These are phyloP conservation scores for Lobophora halterata DNA, from an alignment of 2,888 invertebrate genomes.

Conservation along the genomic window DNA sequence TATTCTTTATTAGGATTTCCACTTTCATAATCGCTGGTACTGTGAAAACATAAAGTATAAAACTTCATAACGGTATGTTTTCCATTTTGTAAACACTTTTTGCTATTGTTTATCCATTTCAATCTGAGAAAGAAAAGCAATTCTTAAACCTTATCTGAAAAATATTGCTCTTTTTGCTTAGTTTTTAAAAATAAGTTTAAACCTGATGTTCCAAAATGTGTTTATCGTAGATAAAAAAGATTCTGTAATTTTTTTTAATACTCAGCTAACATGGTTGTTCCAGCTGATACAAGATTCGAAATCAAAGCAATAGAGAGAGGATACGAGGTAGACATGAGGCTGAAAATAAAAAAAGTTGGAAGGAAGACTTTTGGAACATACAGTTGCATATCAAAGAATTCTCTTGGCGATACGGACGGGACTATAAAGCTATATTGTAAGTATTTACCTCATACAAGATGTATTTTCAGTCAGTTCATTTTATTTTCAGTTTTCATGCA, in stretches of 20 bases:
- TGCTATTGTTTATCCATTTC: too few species aligned
- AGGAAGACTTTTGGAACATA: constrained; percentile 84
- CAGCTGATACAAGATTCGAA: constrained; percentile 78
- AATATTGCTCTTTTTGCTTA: too few species aligned
- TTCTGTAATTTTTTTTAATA: constrained; percentile 26
- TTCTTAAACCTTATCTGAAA: too few species aligned
- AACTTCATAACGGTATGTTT: too few species aligned
- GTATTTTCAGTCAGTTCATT: neutral
- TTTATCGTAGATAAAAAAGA: neutral
- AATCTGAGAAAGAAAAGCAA: too few species aligned
- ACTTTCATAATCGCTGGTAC: neutral
- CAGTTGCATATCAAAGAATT: constrained; percentile 88
- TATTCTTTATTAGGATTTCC: constrained; percentile 20
- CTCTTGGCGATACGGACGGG: constrained; percentile 87
- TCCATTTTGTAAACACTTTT: too few species aligned
- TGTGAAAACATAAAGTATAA: too few species aligned
- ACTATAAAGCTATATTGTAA: constrained; percentile 87
- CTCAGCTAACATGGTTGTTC: too few species aligned
- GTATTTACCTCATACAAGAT: constrained; percentile 42
- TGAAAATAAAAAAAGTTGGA: constrained; percentile 83
- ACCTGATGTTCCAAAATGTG: neutral
- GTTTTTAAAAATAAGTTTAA: neutral
- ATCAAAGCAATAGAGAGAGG: constrained; percentile 78
- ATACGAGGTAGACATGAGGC: constrained; percentile 87
- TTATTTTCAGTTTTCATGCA: too few species aligned